Evolutionary conservation across 2,797 vertebrate genomes (phyloP).

Genomic region (Fundulus diaphanus): DNA sequence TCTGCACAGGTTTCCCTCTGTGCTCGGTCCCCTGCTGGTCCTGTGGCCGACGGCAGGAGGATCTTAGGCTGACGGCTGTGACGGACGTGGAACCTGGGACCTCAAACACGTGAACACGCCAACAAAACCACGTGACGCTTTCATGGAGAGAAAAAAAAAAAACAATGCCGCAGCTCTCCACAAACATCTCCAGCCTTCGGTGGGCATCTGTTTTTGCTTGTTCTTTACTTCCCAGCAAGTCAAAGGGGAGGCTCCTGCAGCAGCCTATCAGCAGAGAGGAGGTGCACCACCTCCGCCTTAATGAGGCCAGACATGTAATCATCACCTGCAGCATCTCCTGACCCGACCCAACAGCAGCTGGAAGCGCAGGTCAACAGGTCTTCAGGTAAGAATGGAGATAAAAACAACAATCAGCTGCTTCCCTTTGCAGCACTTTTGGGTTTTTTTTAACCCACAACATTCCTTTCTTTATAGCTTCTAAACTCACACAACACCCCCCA

Average conservation of each 20-base stretch:
- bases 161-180: not conserved
- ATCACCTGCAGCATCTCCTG: not conserved
- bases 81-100: conserved; percentile 43
- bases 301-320: conserved; percentile 10
- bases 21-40: conserved; percentile 26
- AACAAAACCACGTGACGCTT: conserved; percentile 11
- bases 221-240: conserved; percentile 34
- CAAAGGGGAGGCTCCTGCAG: conserved; percentile 56
- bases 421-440: not conserved
- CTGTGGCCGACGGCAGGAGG: conserved; percentile 52
- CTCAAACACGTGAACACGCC: conserved; percentile 10
- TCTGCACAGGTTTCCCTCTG: not conserved
- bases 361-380: not conserved
- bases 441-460: conserved; percentile 30
- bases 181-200: conserved; percentile 3
- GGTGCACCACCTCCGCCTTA: not conserved
- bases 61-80: conserved; percentile 45
- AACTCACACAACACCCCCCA: conserved; percentile 13
- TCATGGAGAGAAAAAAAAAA: too few relatives aligned
- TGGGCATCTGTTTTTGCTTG: conserved; percentile 25
- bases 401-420: not conserved
- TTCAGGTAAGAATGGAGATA: not conserved
- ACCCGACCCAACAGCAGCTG: not conserved
- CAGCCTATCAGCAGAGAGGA: conserved; percentile 61
- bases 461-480: conserved; percentile 37